Evolutionary conservation across 2,888 invertebrate genomes (phyloP).

Genomic region (Lumbricus terrestris): DNA sequence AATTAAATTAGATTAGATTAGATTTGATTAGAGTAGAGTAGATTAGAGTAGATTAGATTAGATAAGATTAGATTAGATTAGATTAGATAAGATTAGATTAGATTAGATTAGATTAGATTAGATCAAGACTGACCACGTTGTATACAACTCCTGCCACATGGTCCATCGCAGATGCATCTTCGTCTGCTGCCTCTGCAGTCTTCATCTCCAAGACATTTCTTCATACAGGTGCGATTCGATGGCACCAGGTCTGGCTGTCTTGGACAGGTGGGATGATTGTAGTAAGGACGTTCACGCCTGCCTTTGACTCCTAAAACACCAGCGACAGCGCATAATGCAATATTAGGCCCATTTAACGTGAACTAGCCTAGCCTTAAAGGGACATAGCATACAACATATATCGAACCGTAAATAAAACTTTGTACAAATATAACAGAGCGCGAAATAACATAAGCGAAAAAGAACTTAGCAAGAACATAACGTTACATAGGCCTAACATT

Average conservation of each 20-base stretch:
- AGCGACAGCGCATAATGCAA: neutral
- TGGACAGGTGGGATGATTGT: slow-evolving; percentile 21
- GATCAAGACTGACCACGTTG: slow-evolving; percentile 73
- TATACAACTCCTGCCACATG: slow-evolving; percentile 93
- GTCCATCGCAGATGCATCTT: slow-evolving; percentile 91
- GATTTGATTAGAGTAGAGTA: too few relatives aligned
- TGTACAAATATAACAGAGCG: neutral
- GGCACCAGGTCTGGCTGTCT: neutral
- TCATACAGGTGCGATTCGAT: slow-evolving; percentile 71
- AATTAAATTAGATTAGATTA: too few relatives aligned
- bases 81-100: neutral
- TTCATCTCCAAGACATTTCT: slow-evolving; percentile 88
- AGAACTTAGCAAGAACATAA: too few relatives aligned
- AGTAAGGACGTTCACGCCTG: neutral
- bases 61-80: neutral
- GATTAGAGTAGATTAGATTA: too few relatives aligned
- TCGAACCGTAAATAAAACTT: neutral
- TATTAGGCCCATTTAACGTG: too few relatives aligned
- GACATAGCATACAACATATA: neutral
- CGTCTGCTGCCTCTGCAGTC: slow-evolving; percentile 79
- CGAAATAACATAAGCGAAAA: too few relatives aligned
- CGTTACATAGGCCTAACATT: neutral
- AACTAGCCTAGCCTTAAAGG: too few relatives aligned
- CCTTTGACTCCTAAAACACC: neutral
- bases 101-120: neutral